Evolutionary conservation across 2,113 vertebrate species (phyloP).

Genomic region (Delphinus delphis): DNA sequence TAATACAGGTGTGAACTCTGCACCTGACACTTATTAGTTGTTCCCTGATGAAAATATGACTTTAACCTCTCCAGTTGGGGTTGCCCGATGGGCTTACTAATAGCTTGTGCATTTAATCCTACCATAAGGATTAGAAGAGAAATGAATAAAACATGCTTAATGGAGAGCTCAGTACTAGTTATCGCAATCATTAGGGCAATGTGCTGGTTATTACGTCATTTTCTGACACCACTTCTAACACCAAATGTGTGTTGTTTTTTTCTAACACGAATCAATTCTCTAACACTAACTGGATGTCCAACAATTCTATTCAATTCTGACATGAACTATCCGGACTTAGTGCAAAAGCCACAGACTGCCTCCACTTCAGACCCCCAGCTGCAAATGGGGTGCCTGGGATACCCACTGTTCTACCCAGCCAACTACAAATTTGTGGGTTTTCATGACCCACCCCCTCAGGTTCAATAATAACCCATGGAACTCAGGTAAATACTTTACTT

Average conservation of each 20-base stretch:
- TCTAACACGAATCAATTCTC: not conserved
- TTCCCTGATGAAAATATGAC: not conserved
- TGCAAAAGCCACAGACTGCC: not conserved
- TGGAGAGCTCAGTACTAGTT: not conserved
- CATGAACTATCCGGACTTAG: not conserved
- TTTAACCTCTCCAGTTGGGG: rapidly evolving
- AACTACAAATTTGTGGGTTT: not conserved
- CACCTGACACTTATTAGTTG: too few relatives aligned
- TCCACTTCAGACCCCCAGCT: not conserved
- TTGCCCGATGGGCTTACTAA: not conserved
- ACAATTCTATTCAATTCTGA: not conserved
- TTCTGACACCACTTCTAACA: not conserved
- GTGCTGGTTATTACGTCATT: not conserved
- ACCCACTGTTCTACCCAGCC: not conserved
- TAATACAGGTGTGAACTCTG: too few relatives aligned
- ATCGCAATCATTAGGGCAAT: not conserved
- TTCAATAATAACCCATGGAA: not conserved
- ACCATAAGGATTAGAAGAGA: not conserved
- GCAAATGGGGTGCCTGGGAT: rapidly evolving
- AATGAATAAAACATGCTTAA: too few relatives aligned
- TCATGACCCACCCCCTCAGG: rapidly evolving
- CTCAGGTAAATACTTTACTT: not conserved
- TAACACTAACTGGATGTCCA: not conserved
- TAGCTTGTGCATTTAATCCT: not conserved
- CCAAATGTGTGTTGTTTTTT: too few relatives aligned